phyloP scores from a whole-genome alignment of 1,140 invertebrate genomes.

The Dreissena polymorpha region DNA sequence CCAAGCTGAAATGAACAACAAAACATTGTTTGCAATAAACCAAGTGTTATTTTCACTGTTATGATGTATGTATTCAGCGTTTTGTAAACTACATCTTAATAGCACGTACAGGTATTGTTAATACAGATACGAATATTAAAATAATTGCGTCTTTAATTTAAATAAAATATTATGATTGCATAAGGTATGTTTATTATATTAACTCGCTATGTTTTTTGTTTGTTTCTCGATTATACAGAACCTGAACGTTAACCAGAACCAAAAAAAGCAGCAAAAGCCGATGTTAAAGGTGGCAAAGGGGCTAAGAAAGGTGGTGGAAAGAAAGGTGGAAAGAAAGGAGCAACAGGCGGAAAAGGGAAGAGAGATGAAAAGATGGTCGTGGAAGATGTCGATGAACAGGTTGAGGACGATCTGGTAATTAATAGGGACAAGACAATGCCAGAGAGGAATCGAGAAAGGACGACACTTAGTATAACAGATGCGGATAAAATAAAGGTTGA shows the following conservation, averaged over 20 bases:
- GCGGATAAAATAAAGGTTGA: conserved; percentile 46
- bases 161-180: not conserved
- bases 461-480: conserved; percentile 34
- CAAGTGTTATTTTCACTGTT: too few relatives aligned
- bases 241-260: not conserved
- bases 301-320: not conserved
- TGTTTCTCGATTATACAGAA: not conserved
- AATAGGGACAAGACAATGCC: conserved; percentile 46
- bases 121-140: too few relatives aligned
- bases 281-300: conserved; percentile 4
- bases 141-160: not conserved
- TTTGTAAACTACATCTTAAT: too few relatives aligned
- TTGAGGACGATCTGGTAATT: not conserved
- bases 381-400: conserved; percentile 1
- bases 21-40: not conserved
- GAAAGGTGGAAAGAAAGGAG: not conserved
- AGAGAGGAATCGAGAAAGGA: conserved; percentile 31
- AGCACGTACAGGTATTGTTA: too few relatives aligned
- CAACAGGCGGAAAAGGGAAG: not conserved
- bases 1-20: not conserved
- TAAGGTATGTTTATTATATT: not conserved
- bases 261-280: not conserved
- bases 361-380: conserved; percentile 20
- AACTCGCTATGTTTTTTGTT: not conserved
- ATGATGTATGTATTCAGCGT: too few relatives aligned